These are phyloP conservation scores for Martes martes DNA, from an alignment of 2,113 vertebrate genomes.

Conservation along the genomic window DNA sequence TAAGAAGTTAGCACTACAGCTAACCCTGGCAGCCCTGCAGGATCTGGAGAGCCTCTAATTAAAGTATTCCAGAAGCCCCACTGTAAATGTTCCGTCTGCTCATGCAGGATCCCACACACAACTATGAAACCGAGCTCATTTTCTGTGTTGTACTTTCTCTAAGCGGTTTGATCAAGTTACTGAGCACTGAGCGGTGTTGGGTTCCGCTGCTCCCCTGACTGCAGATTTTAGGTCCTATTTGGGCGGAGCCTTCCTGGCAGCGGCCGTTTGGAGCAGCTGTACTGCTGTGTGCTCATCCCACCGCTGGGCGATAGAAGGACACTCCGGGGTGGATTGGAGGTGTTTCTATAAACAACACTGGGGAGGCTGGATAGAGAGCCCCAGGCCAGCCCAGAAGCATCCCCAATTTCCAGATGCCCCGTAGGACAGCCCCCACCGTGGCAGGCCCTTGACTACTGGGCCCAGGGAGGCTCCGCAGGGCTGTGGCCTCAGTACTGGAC, in stretches of 20 bases:
- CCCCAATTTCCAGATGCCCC: neutral
- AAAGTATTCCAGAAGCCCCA: neutral
- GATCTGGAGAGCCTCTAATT: neutral
- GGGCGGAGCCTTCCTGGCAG: neutral
- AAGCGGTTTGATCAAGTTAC: neutral
- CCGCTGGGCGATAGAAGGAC: neutral
- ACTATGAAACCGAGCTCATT: neutral
- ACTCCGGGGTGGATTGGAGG: rapidly evolving
- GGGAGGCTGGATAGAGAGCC: neutral
- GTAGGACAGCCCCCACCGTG: too few relatives aligned
- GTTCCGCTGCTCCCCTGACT: neutral
- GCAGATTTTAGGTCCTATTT: neutral
- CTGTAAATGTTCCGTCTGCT: neutral
- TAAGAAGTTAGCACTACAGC: neutral
- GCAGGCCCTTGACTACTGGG: neutral
- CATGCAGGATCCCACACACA: neutral
- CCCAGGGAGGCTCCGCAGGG: neutral
- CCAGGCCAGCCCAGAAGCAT: neutral
- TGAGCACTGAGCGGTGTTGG: rapidly evolving
- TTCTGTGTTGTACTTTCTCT: neutral
- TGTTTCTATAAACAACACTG: neutral
- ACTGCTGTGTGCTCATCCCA: too few relatives aligned
- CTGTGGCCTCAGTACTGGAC: neutral
- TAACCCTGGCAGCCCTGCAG: neutral
- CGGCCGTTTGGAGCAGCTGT: neutral